These are phyloP conservation scores for Denticeps clupeoides DNA, from an alignment of 2,797 vertebrate species.

Conservation along the genomic window DNA sequence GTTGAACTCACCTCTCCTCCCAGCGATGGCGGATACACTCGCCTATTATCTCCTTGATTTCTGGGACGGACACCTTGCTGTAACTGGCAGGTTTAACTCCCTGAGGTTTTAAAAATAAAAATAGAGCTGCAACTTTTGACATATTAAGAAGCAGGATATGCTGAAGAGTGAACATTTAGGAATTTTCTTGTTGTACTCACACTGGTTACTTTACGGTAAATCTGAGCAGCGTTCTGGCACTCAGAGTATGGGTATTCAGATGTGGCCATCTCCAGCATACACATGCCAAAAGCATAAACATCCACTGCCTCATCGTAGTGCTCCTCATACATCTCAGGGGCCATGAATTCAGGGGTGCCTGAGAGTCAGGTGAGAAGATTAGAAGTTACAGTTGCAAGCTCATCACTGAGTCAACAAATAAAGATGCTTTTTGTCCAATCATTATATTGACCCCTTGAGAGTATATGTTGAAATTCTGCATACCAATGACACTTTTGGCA, in stretches of 20 bases:
- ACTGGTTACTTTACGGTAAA: slow-evolving; percentile 98
- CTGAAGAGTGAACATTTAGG: no score
- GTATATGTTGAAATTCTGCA: no score
- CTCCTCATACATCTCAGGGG: slow-evolving; percentile 97
- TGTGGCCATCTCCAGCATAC: slow-evolving; percentile 99
- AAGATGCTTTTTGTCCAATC: background rate
- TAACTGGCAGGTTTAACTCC: slow-evolving; percentile 97
- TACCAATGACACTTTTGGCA: slow-evolving; percentile 97
- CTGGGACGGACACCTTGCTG: slow-evolving; percentile 87
- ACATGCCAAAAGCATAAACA: slow-evolving; percentile 98
- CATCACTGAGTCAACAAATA: no score
- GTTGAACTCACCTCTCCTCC: slow-evolving; percentile 70
- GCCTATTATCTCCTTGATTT: slow-evolving; percentile 98
- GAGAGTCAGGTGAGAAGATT: no score
- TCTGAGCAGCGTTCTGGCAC: slow-evolving; percentile 97
- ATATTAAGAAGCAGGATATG: no score
- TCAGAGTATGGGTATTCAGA: slow-evolving; percentile 98
- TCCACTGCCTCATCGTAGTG: slow-evolving; percentile 95
- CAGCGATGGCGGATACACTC: slow-evolving; percentile 95
- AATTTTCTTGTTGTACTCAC: slow-evolving; percentile 64
- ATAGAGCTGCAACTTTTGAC: background rate
- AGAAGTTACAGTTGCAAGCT: no score
- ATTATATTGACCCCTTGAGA: background rate
- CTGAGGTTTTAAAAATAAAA: slow-evolving; percentile 44
- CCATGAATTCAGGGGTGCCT: slow-evolving; percentile 99